These are phyloP conservation scores for Cataglyphis albicans DNA, from an alignment of 2,888 invertebrate species.

Conservation along the genomic window DNA sequence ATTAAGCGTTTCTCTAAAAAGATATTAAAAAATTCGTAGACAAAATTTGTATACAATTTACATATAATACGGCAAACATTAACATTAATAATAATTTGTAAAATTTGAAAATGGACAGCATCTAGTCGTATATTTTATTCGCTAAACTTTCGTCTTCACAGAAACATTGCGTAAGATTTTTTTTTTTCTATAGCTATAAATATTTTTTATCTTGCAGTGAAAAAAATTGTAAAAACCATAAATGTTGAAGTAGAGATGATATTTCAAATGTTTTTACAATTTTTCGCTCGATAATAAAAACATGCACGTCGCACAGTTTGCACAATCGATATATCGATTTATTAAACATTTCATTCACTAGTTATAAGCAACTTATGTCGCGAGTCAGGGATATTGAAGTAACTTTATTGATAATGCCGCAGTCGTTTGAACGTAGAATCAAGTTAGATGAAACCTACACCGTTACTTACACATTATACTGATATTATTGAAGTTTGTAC, in stretches of 20 bases:
- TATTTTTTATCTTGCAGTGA: too few relatives aligned
- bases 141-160: too few relatives aligned
- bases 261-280: neutral
- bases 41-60: neutral
- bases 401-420: constrained; percentile 46
- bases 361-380: constrained; percentile 2
- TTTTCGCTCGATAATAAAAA: neutral
- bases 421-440: constrained; percentile 27
- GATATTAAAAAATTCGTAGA: neutral
- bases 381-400: neutral
- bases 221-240: too few relatives aligned
- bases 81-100: too few relatives aligned
- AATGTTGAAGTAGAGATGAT: too few relatives aligned
- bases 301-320: neutral
- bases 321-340: neutral
- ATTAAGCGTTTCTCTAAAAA: neutral
- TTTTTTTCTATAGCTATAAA: too few relatives aligned
- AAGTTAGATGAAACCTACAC: constrained; percentile 53
- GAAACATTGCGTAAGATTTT: too few relatives aligned
- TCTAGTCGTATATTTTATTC: too few relatives aligned
- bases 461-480: constrained; percentile 48
- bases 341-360: constrained; percentile 1
- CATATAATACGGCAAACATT: too few relatives aligned
- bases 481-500: constrained; percentile 55
- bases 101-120: too few relatives aligned